A percentile compares a stretch with the other conserved stretches of the same genome.
phyloP scores from a whole-genome alignment of 2,888 invertebrate species.

The Agonum fuliginosum region DNA sequence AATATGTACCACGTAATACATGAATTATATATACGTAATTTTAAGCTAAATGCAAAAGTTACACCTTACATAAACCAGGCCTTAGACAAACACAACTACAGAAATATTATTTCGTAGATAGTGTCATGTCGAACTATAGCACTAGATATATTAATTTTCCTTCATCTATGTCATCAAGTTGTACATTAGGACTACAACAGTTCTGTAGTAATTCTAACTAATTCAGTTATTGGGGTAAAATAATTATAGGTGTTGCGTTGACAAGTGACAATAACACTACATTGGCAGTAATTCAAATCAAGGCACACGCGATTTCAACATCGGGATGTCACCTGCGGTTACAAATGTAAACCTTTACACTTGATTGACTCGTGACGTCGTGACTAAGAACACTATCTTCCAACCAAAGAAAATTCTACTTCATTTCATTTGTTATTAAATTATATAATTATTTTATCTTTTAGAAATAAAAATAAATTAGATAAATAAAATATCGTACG shows the following conservation, averaged over 20 bases:
- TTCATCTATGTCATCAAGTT: neutral
- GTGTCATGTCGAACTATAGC: too few relatives aligned
- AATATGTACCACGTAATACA: neutral
- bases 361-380: neutral
- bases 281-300: slow-evolving; percentile 11
- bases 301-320: slow-evolving; percentile 33
- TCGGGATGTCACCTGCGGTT: slow-evolving; percentile 49
- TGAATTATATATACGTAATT: neutral
- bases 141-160: too few relatives aligned
- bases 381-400: neutral
- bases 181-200: slow-evolving; percentile 5
- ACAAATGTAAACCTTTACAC: neutral
- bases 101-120: too few relatives aligned
- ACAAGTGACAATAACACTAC: slow-evolving; percentile 30
- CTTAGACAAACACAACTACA: too few relatives aligned
- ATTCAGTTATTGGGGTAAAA: slow-evolving; percentile 26
- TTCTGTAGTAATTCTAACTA: slow-evolving; percentile 9
- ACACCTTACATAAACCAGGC: too few relatives aligned
- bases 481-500: too few relatives aligned
- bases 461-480: too few relatives aligned
- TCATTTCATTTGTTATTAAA: too few relatives aligned
- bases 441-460: too few relatives aligned
- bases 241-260: slow-evolving; percentile 35
- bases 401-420: too few relatives aligned
- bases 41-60: too few relatives aligned